phyloP scores from a whole-genome alignment of 2,797 vertebrate genomes.

The Tapirus indicus region DNA sequence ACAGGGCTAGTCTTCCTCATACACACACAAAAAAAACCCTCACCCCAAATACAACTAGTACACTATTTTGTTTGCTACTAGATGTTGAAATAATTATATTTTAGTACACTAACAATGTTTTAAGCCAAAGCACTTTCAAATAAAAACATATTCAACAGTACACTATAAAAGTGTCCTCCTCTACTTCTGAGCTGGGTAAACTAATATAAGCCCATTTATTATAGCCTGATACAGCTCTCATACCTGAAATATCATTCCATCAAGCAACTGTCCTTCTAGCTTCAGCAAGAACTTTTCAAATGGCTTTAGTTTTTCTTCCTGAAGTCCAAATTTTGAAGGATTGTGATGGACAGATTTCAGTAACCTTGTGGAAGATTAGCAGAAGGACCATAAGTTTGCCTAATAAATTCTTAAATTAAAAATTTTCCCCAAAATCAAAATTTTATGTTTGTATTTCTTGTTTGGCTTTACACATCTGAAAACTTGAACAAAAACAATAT shows the following conservation, averaged over 20 bases:
- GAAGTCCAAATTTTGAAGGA: conserved; percentile 97
- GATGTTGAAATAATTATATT: neutral
- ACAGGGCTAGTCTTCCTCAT: too few relatives aligned
- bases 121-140: conserved; percentile 64
- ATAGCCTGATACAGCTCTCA: neutral
- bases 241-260: conserved; percentile 98
- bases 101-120: conserved; percentile 18
- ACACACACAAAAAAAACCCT: neutral
- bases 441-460: neutral
- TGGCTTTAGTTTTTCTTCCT: conserved; percentile 98
- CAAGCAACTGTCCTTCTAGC: conserved; percentile 96
- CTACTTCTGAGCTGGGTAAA: neutral
- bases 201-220: neutral
- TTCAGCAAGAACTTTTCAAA: conserved; percentile 98
- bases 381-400: conserved; percentile 33
- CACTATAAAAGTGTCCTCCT: neutral
- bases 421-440: conserved; percentile 50
- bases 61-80: conserved; percentile 45
- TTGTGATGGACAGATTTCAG: conserved; percentile 99
- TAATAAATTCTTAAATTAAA: conserved; percentile 46
- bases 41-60: neutral
- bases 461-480: neutral
- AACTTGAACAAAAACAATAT: conserved; percentile 25
- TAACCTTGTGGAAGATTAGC: conserved; percentile 89
- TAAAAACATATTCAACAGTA: neutral